Evolutionary conservation across 1,140 invertebrate genomes (phyloP), one percentile per base, ranked within the genome.

Genomic region (Drosophila willistoni): DNA sequence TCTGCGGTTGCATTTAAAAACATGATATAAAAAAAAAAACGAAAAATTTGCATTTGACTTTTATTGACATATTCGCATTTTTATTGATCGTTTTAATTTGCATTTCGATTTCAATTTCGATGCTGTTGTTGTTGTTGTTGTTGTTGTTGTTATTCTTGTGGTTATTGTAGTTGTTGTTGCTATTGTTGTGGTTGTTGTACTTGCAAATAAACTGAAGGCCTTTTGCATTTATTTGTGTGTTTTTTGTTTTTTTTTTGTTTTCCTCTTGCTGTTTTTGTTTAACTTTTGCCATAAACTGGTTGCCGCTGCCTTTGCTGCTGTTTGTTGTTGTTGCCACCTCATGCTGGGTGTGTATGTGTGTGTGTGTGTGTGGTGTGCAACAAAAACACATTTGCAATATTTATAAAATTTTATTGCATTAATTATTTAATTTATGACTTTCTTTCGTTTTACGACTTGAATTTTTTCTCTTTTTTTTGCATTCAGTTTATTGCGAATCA

Each of bases 81-180:
- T 87, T 87, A 87, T 87, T 87, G 84, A 87, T 87, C 84, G 84
- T 75, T 87, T 89, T 89, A 84, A 87, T 87, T 87, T 87, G 84
- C 84, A 87, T 87, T 87, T 89, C 68, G 73, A 73, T 68, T 82
- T 83, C 64, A 71, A 75, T 78, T 81, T 69, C 44, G 71, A 34
- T 71, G 69, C 64, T 69, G 59, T 68, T 79, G 67, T 68, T 36
- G 66, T 34, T 44, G 60, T 54, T 67, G 56, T 22, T 67, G 60
- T 33, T 42, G 60, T 62, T 67, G 56, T 39, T 64, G 64, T 59
- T 62, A 33, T 73, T 67, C 47, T 22, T 64, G 71, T 47, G 69
- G 69, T 71, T 69, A 42, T 76, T 79, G 67, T 66, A n/a, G 60
- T 33, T 42, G 60, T 62, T 67, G 56, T 39, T 64, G 64, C 63